These are phyloP conservation scores for Phasianus colchicus DNA, from an alignment of 2,113 vertebrate genomes.

Conservation along the genomic window DNA sequence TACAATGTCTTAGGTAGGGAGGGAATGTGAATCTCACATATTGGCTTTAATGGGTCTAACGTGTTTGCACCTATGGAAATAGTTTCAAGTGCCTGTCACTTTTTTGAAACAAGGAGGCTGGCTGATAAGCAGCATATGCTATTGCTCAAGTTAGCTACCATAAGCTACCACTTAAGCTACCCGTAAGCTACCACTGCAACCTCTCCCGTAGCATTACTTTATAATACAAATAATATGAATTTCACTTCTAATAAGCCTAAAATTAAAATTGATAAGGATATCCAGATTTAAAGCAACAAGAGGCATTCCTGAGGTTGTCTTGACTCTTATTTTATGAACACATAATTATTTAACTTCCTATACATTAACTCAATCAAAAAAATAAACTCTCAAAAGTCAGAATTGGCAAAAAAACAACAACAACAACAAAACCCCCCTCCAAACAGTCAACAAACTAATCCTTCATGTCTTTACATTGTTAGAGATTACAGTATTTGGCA, in stretches of 20 bases:
- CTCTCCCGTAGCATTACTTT: neutral
- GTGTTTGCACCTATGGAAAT: neutral
- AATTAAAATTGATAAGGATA: neutral
- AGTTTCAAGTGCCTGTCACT: neutral
- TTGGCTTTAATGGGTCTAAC: neutral
- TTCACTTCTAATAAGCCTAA: neutral
- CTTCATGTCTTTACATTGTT: neutral
- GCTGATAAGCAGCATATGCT: neutral
- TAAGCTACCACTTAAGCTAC: neutral
- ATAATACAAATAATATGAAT: neutral
- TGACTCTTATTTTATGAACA: neutral
- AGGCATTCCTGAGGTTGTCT: neutral
- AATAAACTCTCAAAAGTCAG: neutral
- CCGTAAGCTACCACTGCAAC: neutral
- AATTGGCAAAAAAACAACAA: neutral
- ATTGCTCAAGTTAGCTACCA: neutral
- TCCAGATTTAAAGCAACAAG: neutral
- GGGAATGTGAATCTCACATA: neutral
- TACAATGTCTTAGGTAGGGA: neutral
- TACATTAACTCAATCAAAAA: neutral
- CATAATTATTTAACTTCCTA: neutral
- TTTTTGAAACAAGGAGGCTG: neutral
- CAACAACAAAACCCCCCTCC: too few species aligned
- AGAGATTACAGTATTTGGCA: neutral
- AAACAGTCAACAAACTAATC: neutral